Evolutionary conservation across 2,797 vertebrate species (phyloP).

Genomic region (Syngnathus acus): DNA sequence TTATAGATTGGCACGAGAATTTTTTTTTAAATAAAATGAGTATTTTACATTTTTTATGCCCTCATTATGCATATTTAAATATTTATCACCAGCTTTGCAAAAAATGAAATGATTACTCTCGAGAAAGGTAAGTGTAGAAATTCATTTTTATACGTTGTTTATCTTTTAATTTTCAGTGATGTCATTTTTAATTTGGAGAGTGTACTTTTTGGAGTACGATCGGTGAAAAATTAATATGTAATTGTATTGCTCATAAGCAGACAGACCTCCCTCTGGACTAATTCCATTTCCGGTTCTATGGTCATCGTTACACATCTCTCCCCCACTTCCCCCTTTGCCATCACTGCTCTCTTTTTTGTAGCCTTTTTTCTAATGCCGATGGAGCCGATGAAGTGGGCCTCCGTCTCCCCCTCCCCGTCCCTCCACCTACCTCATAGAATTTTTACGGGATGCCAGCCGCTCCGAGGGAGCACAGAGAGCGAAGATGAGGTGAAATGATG

Average conservation of each 20-base stretch:
- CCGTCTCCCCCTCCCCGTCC: neutral
- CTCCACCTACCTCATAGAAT: slow-evolving; percentile 26
- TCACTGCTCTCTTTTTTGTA: neutral
- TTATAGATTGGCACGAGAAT: too few species aligned
- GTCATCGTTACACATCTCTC: neutral
- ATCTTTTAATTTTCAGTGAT: too few species aligned
- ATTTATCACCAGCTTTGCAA: too few species aligned
- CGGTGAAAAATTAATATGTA: too few species aligned
- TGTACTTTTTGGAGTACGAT: too few species aligned
- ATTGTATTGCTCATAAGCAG: neutral
- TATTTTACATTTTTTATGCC: too few species aligned
- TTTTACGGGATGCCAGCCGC: slow-evolving; percentile 25
- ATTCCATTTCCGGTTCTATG: neutral
- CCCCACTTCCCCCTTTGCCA: neutral
- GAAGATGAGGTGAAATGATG: slow-evolving; percentile 7
- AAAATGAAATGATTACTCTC: too few species aligned
- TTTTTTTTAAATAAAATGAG: too few species aligned
- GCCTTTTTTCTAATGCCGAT: neutral
- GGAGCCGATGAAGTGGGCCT: neutral
- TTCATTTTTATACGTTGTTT: too few species aligned
- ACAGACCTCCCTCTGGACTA: neutral
- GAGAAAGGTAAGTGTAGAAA: too few species aligned
- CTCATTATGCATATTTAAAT: too few species aligned
- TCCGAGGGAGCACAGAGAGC: neutral
- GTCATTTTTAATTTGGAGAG: too few species aligned